Evolutionary conservation across 2,888 invertebrate species (phyloP).

Genomic region (Caenorhabditis doughertyi): DNA sequence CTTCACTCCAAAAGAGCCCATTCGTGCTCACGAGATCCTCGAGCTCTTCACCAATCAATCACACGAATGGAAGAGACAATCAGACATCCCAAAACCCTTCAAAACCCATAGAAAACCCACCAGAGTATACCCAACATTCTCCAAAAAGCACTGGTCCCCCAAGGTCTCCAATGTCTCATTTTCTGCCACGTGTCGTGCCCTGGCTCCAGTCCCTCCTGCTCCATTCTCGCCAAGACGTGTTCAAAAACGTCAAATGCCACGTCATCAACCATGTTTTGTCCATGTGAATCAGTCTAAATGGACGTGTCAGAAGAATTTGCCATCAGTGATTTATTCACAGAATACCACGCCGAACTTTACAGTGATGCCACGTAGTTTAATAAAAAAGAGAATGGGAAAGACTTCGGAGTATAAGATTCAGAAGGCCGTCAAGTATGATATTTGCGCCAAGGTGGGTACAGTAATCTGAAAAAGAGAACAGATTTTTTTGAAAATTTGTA

Average conservation of each 20-base stretch:
- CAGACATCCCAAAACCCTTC: neutral
- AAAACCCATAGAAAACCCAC: neutral
- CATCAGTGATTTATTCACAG: constrained; percentile 9
- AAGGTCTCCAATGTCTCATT: neutral
- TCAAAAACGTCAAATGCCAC: constrained; percentile 10
- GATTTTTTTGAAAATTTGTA: neutral
- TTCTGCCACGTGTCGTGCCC: neutral
- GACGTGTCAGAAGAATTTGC: constrained; percentile 39
- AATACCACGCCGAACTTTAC: neutral
- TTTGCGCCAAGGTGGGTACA: constrained; percentile 45
- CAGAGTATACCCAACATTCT: no score
- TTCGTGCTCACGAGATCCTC: neutral
- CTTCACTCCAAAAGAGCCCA: neutral
- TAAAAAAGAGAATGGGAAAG: constrained; percentile 9
- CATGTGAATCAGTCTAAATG: constrained; percentile 44
- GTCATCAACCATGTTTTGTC: constrained; percentile 49
- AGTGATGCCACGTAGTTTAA: neutral
- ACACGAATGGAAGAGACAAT: neutral
- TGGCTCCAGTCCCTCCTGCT: constrained; percentile 51
- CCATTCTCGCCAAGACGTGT: constrained; percentile 34
- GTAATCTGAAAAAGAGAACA: neutral
- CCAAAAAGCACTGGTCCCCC: no score
- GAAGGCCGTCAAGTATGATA: constrained; percentile 3
- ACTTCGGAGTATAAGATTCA: neutral
- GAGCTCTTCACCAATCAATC: neutral